Evolutionary conservation across 2,797 vertebrate species (phyloP), one percentile per base, ranked within the genome.

Genomic region (Pseudochirops corinnae): DNA sequence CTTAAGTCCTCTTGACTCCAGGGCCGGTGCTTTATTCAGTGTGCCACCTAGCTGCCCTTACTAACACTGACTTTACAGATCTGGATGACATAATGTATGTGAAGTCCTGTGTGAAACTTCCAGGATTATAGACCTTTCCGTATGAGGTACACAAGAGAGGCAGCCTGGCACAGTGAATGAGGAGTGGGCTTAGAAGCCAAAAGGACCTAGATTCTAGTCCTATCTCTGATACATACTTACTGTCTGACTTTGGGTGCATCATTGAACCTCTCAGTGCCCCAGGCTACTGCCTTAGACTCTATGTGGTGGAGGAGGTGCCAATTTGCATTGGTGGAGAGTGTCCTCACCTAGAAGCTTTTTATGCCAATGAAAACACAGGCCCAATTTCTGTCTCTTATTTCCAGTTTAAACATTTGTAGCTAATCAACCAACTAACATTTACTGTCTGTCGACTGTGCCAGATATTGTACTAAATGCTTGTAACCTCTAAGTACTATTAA

Each of bases 391-490:
- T 50, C 9, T 28, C 21, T 33, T 52, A 74, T 87, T 1, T 21
- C 9, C 39, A 46, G 39, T 26, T 9, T 28, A 87, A 87, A 50
- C 39, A 50, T 24, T 50, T 87, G 1, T 29, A 39, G 52, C 55
- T 94, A 93, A 82, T 95, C 57, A 91, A 14, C 95, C 60, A 93
- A 55, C 12, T 56, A n/a, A 56, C 57, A 55, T 74, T 57, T 60
- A 92, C 2, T 33, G 46, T 91, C 53, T 39, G 39, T 26, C 33
- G 39, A 1, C 56, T 90, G 52, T 94, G 90, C 26, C 0, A 58
- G 55, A 4, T 50, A 90, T 39, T 92, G 2, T 67, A 53, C 92
- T 90, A 90, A 74, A 24, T 39, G 74, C 12, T 56, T 93, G 82
- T n/a, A 26, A 56, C 90, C 62, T 39, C 57, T 91, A 1, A 55